Conservation (phyloP, 2,797 vertebrate species). For the Gymnothorax javanicus region DNA sequence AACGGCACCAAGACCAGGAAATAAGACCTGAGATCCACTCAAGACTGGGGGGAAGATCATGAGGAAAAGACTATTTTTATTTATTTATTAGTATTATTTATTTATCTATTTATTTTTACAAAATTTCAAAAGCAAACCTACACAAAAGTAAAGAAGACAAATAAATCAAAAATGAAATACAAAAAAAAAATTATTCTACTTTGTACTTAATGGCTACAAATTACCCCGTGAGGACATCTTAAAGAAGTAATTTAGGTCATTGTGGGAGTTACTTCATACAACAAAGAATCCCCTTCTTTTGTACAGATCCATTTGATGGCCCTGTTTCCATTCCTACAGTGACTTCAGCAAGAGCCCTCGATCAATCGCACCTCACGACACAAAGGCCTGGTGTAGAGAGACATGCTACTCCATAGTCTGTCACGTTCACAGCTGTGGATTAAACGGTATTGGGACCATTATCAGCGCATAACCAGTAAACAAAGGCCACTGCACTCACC, state of each 20-base stretch:
- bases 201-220: neutral
- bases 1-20: neutral
- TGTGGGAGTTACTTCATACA: neutral
- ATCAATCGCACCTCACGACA: constrained; percentile 15
- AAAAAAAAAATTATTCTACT: neutral
- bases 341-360: neutral
- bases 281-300: neutral
- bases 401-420: neutral
- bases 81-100: no score
- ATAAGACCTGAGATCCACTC: neutral
- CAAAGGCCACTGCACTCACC: constrained; percentile 7
- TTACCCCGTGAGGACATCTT: neutral
- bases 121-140: neutral
- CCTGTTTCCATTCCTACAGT: neutral
- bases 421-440: constrained; percentile 13
- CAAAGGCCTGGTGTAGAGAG: constrained; percentile 14
- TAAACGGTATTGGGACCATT: constrained; percentile 21
- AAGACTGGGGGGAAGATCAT: neutral
- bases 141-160: neutral
- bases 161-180: neutral
- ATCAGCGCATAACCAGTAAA: constrained; percentile 11
- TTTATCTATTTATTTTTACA: neutral
- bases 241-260: neutral
- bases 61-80: constrained; percentile 3
- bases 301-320: constrained; percentile 15